Evolutionary conservation across 1,140 invertebrate species (phyloP).

Genomic region (Philaenus spumarius): DNA sequence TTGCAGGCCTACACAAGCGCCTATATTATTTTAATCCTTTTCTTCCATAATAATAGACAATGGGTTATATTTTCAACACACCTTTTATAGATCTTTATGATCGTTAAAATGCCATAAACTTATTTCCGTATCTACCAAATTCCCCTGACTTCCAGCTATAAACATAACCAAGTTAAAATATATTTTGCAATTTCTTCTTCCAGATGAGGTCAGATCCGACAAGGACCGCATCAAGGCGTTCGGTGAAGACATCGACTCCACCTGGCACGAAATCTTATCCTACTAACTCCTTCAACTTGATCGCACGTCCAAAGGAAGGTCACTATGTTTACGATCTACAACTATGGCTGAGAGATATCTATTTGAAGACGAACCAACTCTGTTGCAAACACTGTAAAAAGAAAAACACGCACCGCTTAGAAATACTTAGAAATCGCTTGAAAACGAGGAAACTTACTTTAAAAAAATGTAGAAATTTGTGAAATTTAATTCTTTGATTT

Average conservation of each 20-base stretch:
- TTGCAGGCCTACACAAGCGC: too few relatives aligned
- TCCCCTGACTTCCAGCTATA: background rate
- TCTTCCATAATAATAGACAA: background rate
- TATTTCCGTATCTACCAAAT: background rate
- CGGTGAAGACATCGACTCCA: slow-evolving; percentile 95
- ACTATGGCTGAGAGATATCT: too few relatives aligned
- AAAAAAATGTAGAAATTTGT: too few relatives aligned
- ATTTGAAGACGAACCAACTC: too few relatives aligned
- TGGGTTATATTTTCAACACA: background rate
- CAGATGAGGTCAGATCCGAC: slow-evolving; percentile 87
- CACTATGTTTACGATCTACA: too few relatives aligned
- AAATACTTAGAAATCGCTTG: too few relatives aligned
- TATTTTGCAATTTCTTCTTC: slow-evolving; percentile 37
- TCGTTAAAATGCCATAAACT: background rate
- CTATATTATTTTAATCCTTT: background rate
- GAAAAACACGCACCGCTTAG: too few relatives aligned
- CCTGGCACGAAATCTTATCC: slow-evolving; percentile 80
- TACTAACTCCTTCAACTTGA: too few relatives aligned
- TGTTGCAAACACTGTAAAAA: too few relatives aligned
- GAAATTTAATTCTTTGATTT: too few relatives aligned
- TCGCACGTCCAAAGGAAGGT: too few relatives aligned
- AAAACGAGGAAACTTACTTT: too few relatives aligned
- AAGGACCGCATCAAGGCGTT: slow-evolving; percentile 94
- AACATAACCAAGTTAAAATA: background rate
- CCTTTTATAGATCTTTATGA: background rate